Evolutionary conservation across 2,113 vertebrate genomes (phyloP), one percentile per base, ranked within the genome.

Genomic region (Rhipidura dahli): DNA sequence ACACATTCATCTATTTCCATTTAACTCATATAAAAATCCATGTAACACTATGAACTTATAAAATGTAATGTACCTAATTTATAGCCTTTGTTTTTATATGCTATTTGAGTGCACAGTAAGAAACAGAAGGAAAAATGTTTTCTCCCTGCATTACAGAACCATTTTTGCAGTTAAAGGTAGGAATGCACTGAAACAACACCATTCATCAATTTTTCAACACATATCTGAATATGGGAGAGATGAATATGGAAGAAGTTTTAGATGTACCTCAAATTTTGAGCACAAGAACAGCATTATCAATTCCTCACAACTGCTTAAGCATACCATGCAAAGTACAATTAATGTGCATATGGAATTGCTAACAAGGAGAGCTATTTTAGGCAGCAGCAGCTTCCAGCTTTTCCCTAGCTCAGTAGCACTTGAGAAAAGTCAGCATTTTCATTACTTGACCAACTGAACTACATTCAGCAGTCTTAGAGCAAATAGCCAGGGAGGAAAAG

Each of bases 311-410:
- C 19, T 35, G 54, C 50, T 63, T 15, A 87, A 82, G 57, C 33
- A 42, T 13, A n/a, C 15, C 40, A 37, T 0, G 0, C 10, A 5
- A 80, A 50, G 15, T 7, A 40, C 2, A 37, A 20, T 18, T 86
- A 22, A 42, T 37, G 19, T 47, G 76, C 39, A 28, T 7, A 54
- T 0, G 12, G 24, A 68, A 39, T 3, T 75, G 37, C 64, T 72
- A 72, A 56, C 21, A 42, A 3, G 10, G 30, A 30, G 1, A 72
- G 8, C 17, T 50, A 47, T 54, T 83, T 64, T 8, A 66, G 35
- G 56, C 27, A 81, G 35, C 35, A 76, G 50, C 12, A 64, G 35
- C 33, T 91, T 77, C 77, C 56, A 78, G 18, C 33, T 70, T 39
- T 73, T 66, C 50, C 20, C 31, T 16, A 61, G 37, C 22, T 91